These are phyloP conservation scores for Galerucella calmariensis DNA, from an alignment of 2,888 invertebrate species.

Conservation along the genomic window DNA sequence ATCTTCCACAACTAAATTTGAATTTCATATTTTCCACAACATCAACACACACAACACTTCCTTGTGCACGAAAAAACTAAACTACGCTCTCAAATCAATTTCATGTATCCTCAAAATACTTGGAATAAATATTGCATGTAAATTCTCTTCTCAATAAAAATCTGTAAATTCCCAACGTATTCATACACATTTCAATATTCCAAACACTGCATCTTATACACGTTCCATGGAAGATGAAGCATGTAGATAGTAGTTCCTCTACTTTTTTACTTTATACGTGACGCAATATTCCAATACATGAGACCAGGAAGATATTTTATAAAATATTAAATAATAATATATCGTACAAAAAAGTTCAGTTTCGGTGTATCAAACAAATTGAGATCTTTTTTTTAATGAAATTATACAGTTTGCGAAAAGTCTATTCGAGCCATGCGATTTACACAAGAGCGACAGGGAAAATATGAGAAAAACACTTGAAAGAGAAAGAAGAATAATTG, in stretches of 20 bases:
- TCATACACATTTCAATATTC: conserved; percentile 46
- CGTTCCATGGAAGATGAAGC: conserved; percentile 31
- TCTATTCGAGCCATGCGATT: no score
- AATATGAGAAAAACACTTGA: no score
- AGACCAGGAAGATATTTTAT: neutral
- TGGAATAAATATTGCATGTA: conserved; percentile 27
- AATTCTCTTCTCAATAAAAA: conserved; percentile 39
- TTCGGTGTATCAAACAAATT: no score
- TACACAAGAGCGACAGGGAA: no score
- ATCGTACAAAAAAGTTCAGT: no score
- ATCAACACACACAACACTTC: neutral
- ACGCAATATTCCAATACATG: conserved; percentile 1
- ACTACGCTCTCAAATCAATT: conserved; percentile 13
- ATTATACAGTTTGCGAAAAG: no score
- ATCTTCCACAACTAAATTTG: neutral
- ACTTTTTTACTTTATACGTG: conserved; percentile 9
- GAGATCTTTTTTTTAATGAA: no score
- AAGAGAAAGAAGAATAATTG: no score
- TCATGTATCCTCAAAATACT: conserved; percentile 13
- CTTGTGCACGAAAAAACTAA: neutral
- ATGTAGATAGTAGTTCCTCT: conserved; percentile 25
- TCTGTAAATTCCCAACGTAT: conserved; percentile 39
- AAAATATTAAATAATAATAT: neutral
- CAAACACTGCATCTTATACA: conserved; percentile 38
- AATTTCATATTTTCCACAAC: conserved; percentile 1